Evolutionary conservation across 2,888 invertebrate genomes (phyloP).

Genomic region (Notodromas monacha): DNA sequence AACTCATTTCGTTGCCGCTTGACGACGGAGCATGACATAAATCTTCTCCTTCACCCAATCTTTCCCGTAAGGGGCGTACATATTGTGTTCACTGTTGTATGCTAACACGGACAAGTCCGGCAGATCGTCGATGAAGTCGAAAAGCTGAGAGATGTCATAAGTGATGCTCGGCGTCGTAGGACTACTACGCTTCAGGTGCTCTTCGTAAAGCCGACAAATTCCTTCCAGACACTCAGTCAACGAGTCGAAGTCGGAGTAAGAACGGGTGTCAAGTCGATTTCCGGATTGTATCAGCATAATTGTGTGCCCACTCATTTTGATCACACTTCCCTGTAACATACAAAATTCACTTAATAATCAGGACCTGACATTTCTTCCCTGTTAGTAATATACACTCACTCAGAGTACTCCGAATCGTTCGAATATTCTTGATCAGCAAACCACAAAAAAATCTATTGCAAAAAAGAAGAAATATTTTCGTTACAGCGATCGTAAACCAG

Average conservation of each 20-base stretch:
- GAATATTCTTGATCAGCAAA: too few relatives aligned
- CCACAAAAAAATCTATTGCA: too few relatives aligned
- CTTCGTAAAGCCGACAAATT: conserved; percentile 86
- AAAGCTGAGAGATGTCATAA: conserved; percentile 87
- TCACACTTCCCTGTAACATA: too few relatives aligned
- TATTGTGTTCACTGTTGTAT: conserved; percentile 31
- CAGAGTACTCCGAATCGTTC: too few relatives aligned
- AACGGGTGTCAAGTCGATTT: conserved; percentile 65
- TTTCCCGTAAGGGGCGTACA: conserved; percentile 92
- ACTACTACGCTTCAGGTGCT: conserved; percentile 75
- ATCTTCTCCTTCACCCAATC: conserved; percentile 99
- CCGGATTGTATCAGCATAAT: conserved; percentile 84
- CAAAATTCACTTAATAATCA: too few relatives aligned
- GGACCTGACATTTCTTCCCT: too few relatives aligned
- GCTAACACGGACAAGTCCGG: conserved; percentile 36
- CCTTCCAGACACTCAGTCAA: conserved; percentile 95
- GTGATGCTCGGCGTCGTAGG: conserved; percentile 88
- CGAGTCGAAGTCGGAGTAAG: conserved; percentile 91
- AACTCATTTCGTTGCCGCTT: too few relatives aligned
- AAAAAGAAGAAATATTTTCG: too few relatives aligned
- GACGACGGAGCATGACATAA: conserved; percentile 53
- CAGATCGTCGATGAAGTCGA: conserved; percentile 87
- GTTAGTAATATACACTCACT: too few relatives aligned
- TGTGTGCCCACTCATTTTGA: too few relatives aligned
- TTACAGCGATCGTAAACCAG: too few relatives aligned